Conservation (phyloP, 1,140 invertebrate species). For the Idris sp. region DNA sequence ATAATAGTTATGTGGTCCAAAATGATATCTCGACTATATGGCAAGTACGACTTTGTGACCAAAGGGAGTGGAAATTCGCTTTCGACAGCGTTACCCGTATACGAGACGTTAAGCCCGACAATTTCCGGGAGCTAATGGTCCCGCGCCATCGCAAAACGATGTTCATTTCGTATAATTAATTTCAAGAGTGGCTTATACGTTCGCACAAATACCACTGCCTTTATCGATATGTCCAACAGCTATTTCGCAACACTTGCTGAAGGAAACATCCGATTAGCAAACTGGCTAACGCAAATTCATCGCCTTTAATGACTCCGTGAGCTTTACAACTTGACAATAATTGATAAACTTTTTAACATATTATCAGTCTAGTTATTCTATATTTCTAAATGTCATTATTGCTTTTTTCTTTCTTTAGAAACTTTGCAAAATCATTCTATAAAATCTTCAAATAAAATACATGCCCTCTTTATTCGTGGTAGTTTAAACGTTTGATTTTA, state of each 20-base stretch:
- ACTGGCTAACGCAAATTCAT: constrained; percentile 14
- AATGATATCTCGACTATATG: constrained; percentile 27
- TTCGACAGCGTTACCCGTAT: constrained; percentile 47
- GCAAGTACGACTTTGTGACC: constrained; percentile 27
- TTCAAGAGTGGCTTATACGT: constrained; percentile 59
- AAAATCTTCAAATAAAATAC: too few relatives aligned
- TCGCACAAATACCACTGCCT: constrained; percentile 22
- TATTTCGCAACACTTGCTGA: constrained; percentile 15
- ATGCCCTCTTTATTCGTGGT: too few relatives aligned
- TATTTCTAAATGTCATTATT: too few relatives aligned
- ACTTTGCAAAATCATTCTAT: too few relatives aligned
- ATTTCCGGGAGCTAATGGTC: constrained; percentile 77
- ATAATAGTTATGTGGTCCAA: constrained; percentile 8
- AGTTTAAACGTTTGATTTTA: too few relatives aligned
- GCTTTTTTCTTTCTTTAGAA: too few relatives aligned
- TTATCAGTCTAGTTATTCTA: too few relatives aligned
- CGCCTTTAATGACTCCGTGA: constrained; percentile 13
- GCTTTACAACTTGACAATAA: constrained; percentile 29
- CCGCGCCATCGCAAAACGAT: constrained; percentile 65
- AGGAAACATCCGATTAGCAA: constrained; percentile 32
- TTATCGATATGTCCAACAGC: constrained; percentile 34
- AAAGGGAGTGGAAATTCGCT: constrained; percentile 21
- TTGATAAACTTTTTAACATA: too few relatives aligned
- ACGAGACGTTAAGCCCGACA: constrained; percentile 70
- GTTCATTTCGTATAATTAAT: constrained; percentile 77